These are phyloP conservation scores for Orchestia grillus DNA, from an alignment of 1,140 invertebrate genomes.

Conservation along the genomic window DNA sequence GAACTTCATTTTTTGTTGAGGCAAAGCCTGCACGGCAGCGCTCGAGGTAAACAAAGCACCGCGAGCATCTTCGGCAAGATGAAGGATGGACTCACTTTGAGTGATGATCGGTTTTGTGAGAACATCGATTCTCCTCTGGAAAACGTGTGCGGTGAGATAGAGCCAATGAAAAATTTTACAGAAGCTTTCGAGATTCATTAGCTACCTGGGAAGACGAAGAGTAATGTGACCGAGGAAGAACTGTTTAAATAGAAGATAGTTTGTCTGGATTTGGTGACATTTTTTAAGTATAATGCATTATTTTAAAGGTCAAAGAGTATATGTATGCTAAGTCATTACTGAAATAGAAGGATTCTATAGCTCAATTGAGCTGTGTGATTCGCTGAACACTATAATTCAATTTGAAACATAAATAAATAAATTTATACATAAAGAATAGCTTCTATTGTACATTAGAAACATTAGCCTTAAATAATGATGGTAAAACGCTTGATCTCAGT, in stretches of 20 bases:
- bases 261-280: background rate
- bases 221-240: background rate
- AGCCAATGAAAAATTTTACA: background rate
- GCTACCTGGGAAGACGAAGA: background rate
- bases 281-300: background rate
- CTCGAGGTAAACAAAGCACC: background rate
- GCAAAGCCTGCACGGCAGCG: background rate
- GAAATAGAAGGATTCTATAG: too few species aligned
- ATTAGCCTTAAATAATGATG: too few species aligned
- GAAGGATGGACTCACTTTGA: constrained; percentile 45
- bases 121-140: background rate
- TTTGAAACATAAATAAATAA: too few species aligned
- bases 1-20: background rate
- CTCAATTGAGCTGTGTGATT: too few species aligned
- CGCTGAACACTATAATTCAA: too few species aligned
- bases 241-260: background rate
- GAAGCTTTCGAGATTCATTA: background rate
- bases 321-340: too few species aligned
- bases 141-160: background rate
- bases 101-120: constrained; percentile 1
- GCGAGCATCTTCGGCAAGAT: background rate
- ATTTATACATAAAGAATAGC: too few species aligned
- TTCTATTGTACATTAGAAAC: too few species aligned
- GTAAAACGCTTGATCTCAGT: too few species aligned
- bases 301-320: too few species aligned